phyloP scores from a whole-genome alignment of 1,140 invertebrate species.

The Babylonia areolata region DNA sequence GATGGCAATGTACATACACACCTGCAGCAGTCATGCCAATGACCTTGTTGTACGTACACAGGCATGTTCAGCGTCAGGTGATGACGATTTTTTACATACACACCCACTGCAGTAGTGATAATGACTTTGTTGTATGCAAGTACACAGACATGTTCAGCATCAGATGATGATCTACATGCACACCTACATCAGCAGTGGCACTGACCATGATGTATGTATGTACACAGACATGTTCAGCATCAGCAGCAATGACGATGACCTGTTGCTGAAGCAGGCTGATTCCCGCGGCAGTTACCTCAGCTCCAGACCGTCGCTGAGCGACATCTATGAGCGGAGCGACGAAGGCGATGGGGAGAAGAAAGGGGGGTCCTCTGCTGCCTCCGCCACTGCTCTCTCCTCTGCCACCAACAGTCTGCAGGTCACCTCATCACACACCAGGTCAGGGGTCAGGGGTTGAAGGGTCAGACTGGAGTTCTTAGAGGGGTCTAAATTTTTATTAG shows the following conservation, averaged over 20 bases:
- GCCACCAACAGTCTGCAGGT: constrained; percentile 7
- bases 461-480: neutral
- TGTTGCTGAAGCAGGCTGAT: constrained; percentile 38
- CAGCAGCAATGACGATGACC: constrained; percentile 50
- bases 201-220: too few relatives aligned
- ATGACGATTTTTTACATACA: too few relatives aligned
- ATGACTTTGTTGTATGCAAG: too few relatives aligned
- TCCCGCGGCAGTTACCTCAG: constrained; percentile 51
- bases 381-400: constrained; percentile 18
- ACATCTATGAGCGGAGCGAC: constrained; percentile 69
- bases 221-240: constrained; percentile 56
- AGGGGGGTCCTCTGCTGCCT: neutral
- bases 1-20: too few relatives aligned
- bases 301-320: constrained; percentile 67
- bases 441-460: neutral
- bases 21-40: too few relatives aligned
- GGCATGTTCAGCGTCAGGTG: too few relatives aligned
- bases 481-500: too few relatives aligned
- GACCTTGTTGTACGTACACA: too few relatives aligned
- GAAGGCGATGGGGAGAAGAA: constrained; percentile 48
- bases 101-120: too few relatives aligned
- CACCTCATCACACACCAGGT: neutral
- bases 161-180: too few relatives aligned
- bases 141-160: too few relatives aligned
- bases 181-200: too few relatives aligned